Evolutionary conservation across 2,113 vertebrate genomes (phyloP), one percentile per base, ranked within the genome.

Genomic region (Eulemur macaco): DNA sequence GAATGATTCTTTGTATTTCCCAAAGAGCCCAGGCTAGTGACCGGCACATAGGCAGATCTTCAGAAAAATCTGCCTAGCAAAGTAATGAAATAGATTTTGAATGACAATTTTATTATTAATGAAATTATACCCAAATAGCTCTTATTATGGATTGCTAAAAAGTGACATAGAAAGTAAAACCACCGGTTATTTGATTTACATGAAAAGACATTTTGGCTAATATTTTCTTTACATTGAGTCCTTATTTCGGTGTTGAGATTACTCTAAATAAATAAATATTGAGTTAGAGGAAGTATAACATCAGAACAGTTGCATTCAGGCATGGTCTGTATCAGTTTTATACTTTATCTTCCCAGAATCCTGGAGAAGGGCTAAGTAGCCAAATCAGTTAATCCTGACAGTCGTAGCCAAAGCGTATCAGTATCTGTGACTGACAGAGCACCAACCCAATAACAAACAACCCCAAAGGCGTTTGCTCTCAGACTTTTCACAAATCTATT

Each of bases 351-450:
- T 50, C 29, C 58, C 8, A 90, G 12, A 6, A 82, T 84, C 5
- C 37, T 77, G 66, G 54, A 27, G 42, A 86, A 84, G 18, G 29
- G 9, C 8, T 80, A 45, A 68, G n/a, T 27, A 92, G 50, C 27
- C 73, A 88, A 73, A 39, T 37, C 31, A 54, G 39, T 90, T 83
- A 54, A 63, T 83, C 64, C 56, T 66, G 68, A 81, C 23, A 29
- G 12, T 69, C 56, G 3, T 27, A 56, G 39, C 56, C 52, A 89
- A 95, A 93, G 58, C 11, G 83, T 29, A 58, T 92, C 31, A 27
- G 13, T 56, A 63, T 89, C 94, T 94, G 12, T 92, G 63, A 23
- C 76, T 96, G 93, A 86, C 45, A 78, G 71, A 88, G 63, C 31
- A 47, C 7, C 77, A 96, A 96, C 68, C 31, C 29, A 47, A 74